Percentiles rank a stretch among this genome's conserved stretches.
Evolutionary conservation across 2,797 vertebrate species (phyloP).

Genomic region (Podargus strigoides): DNA sequence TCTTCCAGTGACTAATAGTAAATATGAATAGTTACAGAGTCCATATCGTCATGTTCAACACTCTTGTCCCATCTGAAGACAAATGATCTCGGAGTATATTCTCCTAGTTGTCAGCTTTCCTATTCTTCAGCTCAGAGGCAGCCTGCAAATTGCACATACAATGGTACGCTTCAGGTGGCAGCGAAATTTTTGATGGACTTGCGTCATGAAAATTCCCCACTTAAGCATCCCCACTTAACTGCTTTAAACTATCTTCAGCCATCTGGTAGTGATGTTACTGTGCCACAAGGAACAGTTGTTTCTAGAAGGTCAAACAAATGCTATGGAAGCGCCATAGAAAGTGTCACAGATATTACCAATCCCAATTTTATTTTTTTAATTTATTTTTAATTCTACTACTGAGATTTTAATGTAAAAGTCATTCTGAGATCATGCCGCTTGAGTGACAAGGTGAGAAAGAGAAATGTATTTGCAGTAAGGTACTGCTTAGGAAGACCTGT

Average conservation of each 20-base stretch:
- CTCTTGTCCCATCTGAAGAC: background rate
- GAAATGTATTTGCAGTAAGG: background rate
- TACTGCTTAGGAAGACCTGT: background rate
- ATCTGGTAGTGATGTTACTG: background rate
- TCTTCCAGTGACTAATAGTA: background rate
- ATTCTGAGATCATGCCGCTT: background rate
- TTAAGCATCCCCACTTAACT: background rate
- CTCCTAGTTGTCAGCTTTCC: background rate
- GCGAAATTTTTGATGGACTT: background rate
- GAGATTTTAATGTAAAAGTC: background rate
- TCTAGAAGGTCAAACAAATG: background rate
- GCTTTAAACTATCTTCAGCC: background rate
- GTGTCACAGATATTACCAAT: background rate
- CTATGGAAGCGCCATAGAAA: background rate
- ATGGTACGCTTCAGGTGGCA: background rate
- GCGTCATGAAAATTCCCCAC: background rate
- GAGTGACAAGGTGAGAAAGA: background rate
- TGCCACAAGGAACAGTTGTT: background rate
- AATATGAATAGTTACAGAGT: background rate
- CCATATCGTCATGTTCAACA: background rate
- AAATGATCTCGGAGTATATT: background rate
- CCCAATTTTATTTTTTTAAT: background rate
- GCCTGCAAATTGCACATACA: background rate
- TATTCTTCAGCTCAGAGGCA: background rate
- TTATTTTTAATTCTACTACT: background rate